Evolutionary conservation across 2,113 vertebrate species (phyloP), one percentile per base, ranked within the genome.

Genomic region (Odocoileus hemionus): DNA sequence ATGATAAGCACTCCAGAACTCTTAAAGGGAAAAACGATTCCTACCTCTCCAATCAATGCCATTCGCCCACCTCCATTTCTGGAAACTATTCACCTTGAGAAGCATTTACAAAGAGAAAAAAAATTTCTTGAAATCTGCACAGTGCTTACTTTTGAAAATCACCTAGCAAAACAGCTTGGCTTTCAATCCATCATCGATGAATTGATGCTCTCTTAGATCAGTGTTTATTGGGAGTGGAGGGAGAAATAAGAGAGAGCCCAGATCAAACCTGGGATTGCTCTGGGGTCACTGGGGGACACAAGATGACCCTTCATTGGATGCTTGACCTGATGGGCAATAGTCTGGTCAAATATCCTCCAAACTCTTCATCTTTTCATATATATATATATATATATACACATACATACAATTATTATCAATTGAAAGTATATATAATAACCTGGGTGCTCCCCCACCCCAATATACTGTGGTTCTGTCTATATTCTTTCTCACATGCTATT

Each of bases 121-220:
- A 67, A 87, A 9, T 86, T 79, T 93, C 43, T 74, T 94, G 57
- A 97, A 92, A 96, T 80, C 54, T 80, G 14, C 93, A 79, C 43
- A 89, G 14, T 47, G 33, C 86, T 91, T 96, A 50, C 92, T 43
- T 97, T 92, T 54, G 43, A 94, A 97, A 97, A 86, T 3, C 64
- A 91, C 50, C 79, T 95, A 33, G 30, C 39, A 95, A 96, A 96
- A 84, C 4, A 87, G 11, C 86, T 70, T 50, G 43, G 23, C 15
- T 95, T 94, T 96, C 86, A 67, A 36, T 52, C 14, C 33, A 17
- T 92, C 45, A 7, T 14, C 8, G 17, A 80, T 21, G 14, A 88
- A 15, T 28, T 67, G 91, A 19, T 19, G n/a, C 61, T 89, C 50
- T 83, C 94, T 91, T 43, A 60, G 0, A 57, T 80, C 45, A 61